Base-by-base conservation (phyloP, 2,888 invertebrate species). In the Lomographa bimaculata region DNA sequence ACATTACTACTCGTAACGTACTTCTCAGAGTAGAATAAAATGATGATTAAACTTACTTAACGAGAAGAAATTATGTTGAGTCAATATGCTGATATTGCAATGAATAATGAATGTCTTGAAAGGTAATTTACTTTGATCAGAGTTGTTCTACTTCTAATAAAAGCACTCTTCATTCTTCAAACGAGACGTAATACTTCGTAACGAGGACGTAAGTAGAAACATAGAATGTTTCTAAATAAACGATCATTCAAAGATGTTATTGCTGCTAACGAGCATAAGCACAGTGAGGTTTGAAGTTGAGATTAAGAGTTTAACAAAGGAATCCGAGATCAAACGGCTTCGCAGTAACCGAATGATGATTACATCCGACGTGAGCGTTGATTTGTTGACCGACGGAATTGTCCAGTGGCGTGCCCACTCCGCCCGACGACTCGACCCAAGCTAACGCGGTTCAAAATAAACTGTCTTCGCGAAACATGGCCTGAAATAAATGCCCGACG, bases 321-420 rank as follows among this genome's bases (percentile, higher is more conserved):
- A 49, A 49, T 47, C 26, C 34, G 62, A 83, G 79, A 82, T 85
- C 82, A 85, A 83, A 83, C 75, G 72, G 55, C 62, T 69, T 67
- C 64, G 53, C 68, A 71, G 68, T 68, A 62, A 62, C 64, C 54
- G 59, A 64, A 70, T 63, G 69, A 72, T 74, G 73, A 80, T 82
- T 72, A 71, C 70, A 71, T 76, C 75, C 72, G 75, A 75, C 73
- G 61, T 63, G 33, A 12, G 54, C 44, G 62, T 66, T 70, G 69
- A 71, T 69, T 71, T 67, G 60, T 49, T 50, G 45, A 40, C 54
- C 33, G 50, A 35, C 42, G 42, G 47, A 44, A 43, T 44, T 44
- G 57, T 54, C 42, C 39, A 58, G 53, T 54, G 53, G 43, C 53
- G 47, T 35, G 50, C 50, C 52, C 46, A 47, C 35, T 44, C 37